Percentiles rank a stretch among this genome's conserved stretches.
Evolutionary conservation across 2,113 vertebrate genomes (phyloP).

Genomic region (Piprites chloris): DNA sequence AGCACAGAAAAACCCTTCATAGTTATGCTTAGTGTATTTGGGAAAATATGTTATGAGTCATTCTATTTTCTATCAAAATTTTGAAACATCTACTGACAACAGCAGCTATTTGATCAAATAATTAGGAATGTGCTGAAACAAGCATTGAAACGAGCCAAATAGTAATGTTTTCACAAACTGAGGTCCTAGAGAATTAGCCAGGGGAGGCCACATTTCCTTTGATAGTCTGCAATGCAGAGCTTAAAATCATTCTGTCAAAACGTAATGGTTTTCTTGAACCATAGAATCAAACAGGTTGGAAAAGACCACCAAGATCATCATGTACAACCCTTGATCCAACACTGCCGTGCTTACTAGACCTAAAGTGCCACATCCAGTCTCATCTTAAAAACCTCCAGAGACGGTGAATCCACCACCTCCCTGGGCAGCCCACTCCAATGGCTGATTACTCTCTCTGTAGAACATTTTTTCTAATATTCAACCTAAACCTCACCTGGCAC

Average conservation of each 20-base stretch:
- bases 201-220: neutral
- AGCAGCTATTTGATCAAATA: neutral
- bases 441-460: no score
- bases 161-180: neutral
- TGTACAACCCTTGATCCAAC: no score
- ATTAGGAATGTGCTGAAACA: neutral
- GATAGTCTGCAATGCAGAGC: neutral
- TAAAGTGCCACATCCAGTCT: no score
- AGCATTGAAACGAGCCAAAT: neutral
- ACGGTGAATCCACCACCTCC: no score
- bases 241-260: neutral
- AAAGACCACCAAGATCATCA: no score
- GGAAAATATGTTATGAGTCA: neutral
- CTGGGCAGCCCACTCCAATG: no score
- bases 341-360: no score
- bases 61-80: neutral
- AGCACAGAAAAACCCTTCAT: neutral
- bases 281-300: no score
- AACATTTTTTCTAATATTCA: no score
- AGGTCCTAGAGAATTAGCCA: neutral
- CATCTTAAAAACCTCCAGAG: no score
- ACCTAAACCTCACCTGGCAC: no score
- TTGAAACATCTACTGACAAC: neutral
- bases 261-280: neutral
- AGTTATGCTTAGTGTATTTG: neutral